phyloP scores from a whole-genome alignment of 2,888 invertebrate species.

The Acleris holmiana region DNA sequence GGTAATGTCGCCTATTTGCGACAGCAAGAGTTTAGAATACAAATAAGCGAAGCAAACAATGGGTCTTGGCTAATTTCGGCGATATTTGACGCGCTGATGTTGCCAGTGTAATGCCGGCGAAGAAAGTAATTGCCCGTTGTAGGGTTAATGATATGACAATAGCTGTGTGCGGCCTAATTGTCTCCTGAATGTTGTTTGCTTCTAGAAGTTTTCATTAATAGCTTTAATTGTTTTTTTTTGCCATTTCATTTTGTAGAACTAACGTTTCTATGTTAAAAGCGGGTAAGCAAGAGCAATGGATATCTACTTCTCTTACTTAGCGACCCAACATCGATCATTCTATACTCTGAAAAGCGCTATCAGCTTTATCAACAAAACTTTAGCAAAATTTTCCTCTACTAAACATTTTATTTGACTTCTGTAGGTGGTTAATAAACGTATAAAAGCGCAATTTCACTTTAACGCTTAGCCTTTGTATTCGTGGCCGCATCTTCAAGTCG shows the following conservation, averaged over 20 bases:
- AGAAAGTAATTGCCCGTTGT: conserved; percentile 4
- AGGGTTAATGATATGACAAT: conserved; percentile 3
- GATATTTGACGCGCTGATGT: conserved; percentile 17
- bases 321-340: too few relatives aligned
- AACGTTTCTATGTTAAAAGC: too few relatives aligned
- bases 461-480: too few relatives aligned
- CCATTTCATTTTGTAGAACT: neutral
- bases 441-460: neutral
- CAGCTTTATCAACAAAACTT: too few relatives aligned
- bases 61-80: conserved; percentile 20
- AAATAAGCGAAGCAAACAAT: conserved; percentile 19
- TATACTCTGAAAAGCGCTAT: too few relatives aligned
- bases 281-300: too few relatives aligned
- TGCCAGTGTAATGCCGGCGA: conserved; percentile 5
- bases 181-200: neutral
- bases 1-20: conserved; percentile 31
- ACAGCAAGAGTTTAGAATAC: conserved; percentile 32
- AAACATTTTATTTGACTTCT: too few relatives aligned
- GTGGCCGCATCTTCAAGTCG: conserved; percentile 5
- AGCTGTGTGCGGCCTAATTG: conserved; percentile 4
- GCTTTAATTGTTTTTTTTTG: neutral
- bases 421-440: too few relatives aligned
- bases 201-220: neutral
- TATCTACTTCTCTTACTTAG: too few relatives aligned
- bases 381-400: too few relatives aligned